Base-by-base conservation (phyloP, 2,113 vertebrate genomes). In the Triplophysa siluroides region DNA sequence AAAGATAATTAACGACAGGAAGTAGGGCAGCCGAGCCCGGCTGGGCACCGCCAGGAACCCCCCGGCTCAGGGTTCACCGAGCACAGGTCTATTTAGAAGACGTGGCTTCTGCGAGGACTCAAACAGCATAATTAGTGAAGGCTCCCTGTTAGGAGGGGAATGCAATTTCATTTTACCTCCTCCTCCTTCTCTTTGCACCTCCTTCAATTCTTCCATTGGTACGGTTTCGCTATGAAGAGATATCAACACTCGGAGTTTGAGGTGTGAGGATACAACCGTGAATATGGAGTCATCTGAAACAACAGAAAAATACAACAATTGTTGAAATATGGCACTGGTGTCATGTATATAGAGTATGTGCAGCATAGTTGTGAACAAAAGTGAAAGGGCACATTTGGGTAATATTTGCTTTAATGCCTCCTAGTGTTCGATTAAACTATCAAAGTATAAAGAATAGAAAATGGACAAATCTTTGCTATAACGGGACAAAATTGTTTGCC, bases 1-100 rank as follows among this genome's bases (percentile, higher is more conserved):
- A 96, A 98, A 96, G 96, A 97, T 96, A 98, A 98, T 98, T 97
- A 97, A 96, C 93, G 94, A 86, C 90, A 92, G 93, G 92, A 94
- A 92, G 67, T 77, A 24, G 87, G 84, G 85, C 83, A 84, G 88
- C 90, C 91, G 90, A 84, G 71, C 77, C 54, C 73, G 80, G 79
- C 78, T 93, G 93, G 91, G 79, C 87, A 77, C 84, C 73, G 78
- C 58, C 81, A 82, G 83, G 78, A 76, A 60, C 65, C 86, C 78
- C 76, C 29, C 78, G 88, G 92, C 91, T 89, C 87, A 79, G 90
- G 92, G 85, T 88, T 92, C 92, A 89, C 91, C 88, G 90, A 92
- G 91, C 89, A 84, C 88, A 89, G 86, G 90, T 91, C 88, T 90
- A 93, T 90, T 81, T 80, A 71, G 85, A 79, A 81, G 77, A 70